A percentile compares a stretch with the other conserved stretches of the same genome.
These are phyloP conservation scores for Tragelaphus oryx DNA, from an alignment of 2,797 vertebrate genomes.

Conservation along the genomic window DNA sequence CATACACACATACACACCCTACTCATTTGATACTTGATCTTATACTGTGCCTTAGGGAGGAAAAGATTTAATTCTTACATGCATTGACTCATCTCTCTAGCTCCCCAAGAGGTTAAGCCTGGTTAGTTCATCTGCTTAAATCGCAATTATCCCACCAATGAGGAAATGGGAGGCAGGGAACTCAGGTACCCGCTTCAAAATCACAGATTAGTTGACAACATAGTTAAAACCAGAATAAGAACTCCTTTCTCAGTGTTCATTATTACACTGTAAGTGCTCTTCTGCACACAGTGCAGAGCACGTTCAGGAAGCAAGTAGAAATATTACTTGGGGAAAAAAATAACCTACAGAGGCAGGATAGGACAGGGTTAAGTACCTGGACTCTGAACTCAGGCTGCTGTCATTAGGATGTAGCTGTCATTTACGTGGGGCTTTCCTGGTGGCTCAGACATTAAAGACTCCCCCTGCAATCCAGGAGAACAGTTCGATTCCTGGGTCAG, in stretches of 20 bases:
- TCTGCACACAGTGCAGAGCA: not conserved
- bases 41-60: not conserved
- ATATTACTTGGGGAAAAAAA: not conserved
- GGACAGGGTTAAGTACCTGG: not conserved
- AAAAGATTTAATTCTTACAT: conserved; percentile 12
- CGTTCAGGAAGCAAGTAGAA: not conserved
- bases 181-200: not conserved
- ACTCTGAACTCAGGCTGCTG: not conserved
- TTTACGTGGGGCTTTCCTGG: not conserved
- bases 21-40: not conserved
- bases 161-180: not conserved
- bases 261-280: not conserved
- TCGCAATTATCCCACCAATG: not conserved
- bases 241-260: not conserved
- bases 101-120: not conserved
- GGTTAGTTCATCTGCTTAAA: not conserved
- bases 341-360: not conserved
- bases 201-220: not conserved
- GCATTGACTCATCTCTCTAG: not conserved
- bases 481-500: not conserved
- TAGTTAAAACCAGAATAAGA: not conserved
- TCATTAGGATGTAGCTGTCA: not conserved
- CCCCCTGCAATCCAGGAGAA: not conserved
- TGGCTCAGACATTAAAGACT: not conserved
- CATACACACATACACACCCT: too few species aligned